Base-by-base conservation (phyloP, 2,888 invertebrate species). In the Netelia inedita region DNA sequence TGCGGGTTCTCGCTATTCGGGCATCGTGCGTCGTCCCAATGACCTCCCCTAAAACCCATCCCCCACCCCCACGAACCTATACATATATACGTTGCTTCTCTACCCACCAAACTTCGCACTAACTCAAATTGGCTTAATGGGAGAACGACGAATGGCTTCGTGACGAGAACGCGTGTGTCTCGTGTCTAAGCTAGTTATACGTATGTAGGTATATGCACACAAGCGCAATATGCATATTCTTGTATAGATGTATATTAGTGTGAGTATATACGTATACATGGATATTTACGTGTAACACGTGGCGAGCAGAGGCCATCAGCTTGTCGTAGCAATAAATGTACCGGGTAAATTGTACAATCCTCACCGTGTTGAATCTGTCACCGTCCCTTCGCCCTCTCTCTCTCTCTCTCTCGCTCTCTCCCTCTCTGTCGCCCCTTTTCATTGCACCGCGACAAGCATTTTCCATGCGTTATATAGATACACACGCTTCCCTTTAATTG, bases 81-180 rank as follows among this genome's bases (percentile, higher is more conserved):
- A 53, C 68, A 43, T 16, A 19, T 57, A n/a, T 57, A 10, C 9
- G 16, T 19, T 19, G 16, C 57, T 16, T 14, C 1, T 14, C 50
- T 63, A 19, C 74, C 14, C 50, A 14, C 28, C 35, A 43, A 75
- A 66, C 41, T 57, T 63, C 50, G 14, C 11, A 55, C 75, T 61
- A 76, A 81, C 86, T 87, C 75, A 80, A 85, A 85, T 83, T 82
- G 72, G 82, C 65, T 59, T 78, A 76, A 86, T 86, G 79, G 79
- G 76, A 76, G 55, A 68, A 73, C 80, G 76, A 75, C 68, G 41
- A 78, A 75, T 63, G 50, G 85, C 35, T 69, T 75, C 76, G 79
- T 86, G 80, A 83, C 87, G 66, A 82, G 79, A 78, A 57, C 69
- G 69, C 65, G 74, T 28, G 55, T 65, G 63, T 57, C 35, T 46